Evolutionary conservation across 92 coral and sea anemone species (phyloP), one percentile per base, ranked within the genome.

Genomic region (Bergia sp.): DNA sequence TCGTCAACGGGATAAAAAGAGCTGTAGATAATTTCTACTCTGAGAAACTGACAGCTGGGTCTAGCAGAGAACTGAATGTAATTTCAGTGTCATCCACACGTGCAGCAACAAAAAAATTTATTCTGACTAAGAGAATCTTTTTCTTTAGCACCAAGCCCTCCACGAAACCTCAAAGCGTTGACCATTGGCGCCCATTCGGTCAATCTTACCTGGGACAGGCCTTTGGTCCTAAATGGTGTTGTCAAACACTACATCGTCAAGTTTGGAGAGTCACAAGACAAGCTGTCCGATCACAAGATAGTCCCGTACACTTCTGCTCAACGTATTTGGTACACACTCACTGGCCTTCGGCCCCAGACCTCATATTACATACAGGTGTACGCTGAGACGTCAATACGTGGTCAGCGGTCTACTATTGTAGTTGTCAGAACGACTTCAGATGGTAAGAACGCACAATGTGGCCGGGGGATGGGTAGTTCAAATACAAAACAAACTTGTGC

Each of bases 301-400:
- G 23, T 82, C 11, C 86, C 86, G 2, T 82, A 82, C 57, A 65
- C 58, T n/a, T 82, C 86, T 13, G 67, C 76, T 42, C 20, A 1
- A 3, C 6, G 5, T 18, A 23, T 47, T 7, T 23, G 81, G 71
- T 43, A 79, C 41, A 37, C 42, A 8, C 79, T 50, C 0, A 50
- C 80, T 15, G 29, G 20, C 3, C 94, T 94, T 18, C 85, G 93
- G 38, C 93, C 91, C 82, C 90, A 67, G 50, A 88, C 94, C 3
- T 86, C 86, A 5, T 94, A 94, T 41, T 92, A 39, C 76, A 79
- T 94, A 65, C 66, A 57, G 69, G 92, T 94, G 16, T 71, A 45
- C 40, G 97, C 93, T 9, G 92, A 94, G 86, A 94, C 97, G 38
- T 38, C 85, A 7, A 81, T 91, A 65, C 74, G 91, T 37, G 97